These are phyloP conservation scores for Adelges cooleyi DNA, from an alignment of 1,140 invertebrate genomes.

Conservation along the genomic window DNA sequence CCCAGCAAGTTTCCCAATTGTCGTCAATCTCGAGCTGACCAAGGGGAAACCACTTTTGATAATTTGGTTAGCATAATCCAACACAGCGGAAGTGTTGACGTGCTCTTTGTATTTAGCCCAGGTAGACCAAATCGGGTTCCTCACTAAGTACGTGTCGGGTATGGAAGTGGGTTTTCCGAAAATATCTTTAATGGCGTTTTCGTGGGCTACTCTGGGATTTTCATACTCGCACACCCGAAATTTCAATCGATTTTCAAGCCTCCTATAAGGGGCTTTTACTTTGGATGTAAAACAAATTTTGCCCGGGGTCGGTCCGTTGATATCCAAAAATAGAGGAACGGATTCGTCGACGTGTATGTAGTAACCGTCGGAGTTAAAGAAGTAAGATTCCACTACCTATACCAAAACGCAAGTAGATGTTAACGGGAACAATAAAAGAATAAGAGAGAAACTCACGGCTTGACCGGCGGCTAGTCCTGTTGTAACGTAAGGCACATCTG, in stretches of 20 bases:
- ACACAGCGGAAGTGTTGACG: constrained; percentile 53
- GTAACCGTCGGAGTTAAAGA: constrained; percentile 31
- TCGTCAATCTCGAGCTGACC: constrained; percentile 86
- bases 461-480: background rate
- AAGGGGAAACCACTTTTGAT: constrained; percentile 49
- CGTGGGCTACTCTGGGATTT: constrained; percentile 49
- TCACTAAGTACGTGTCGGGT: constrained; percentile 56
- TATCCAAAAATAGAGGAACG: constrained; percentile 31
- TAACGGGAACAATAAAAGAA: too few species aligned
- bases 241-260: constrained; percentile 38
- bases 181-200: constrained; percentile 45
- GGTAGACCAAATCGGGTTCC: constrained; percentile 72
- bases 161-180: constrained; percentile 46
- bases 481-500: constrained; percentile 3
- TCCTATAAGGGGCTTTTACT: background rate
- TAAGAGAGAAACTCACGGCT: constrained; percentile 16
- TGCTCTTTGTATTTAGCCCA: constrained; percentile 67
- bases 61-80: constrained; percentile 62
- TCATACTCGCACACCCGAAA: constrained; percentile 46
- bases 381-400: constrained; percentile 32
- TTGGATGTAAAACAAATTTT: constrained; percentile 9
- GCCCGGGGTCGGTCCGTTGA: background rate
- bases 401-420: background rate
- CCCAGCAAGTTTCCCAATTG: constrained; percentile 80
- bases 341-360: constrained; percentile 30